Evolutionary conservation across 2,888 invertebrate species (phyloP), one percentile per base, ranked within the genome.

Genomic region (Pyrocoelia pectoralis): DNA sequence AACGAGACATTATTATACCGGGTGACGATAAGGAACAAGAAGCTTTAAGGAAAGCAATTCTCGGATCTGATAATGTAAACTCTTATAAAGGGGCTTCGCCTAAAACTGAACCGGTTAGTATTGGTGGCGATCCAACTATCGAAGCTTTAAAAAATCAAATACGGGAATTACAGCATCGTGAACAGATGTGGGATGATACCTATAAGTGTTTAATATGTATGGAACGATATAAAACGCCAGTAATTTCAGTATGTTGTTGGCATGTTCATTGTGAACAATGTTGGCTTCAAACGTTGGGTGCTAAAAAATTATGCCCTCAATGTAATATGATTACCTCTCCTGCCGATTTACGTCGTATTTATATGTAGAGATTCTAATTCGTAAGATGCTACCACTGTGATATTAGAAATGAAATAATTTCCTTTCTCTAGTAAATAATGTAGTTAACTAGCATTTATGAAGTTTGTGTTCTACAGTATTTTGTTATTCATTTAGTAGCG

Each of bases 201-300:
- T 88, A 89, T 67, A 94, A 94, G 80, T 96, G 96, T 83, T 85
- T 95, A 54, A 96, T 96, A 70, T 96, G 96, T 77, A 88, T 95
- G 84, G 95, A 93, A 55, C 86, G 89, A 24, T 94, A 94, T 80
- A 86, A 86, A 57, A 93, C 92, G 40, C 95, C 97, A 0, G 91
- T 95, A 4, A 94, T 95, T 55, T 97, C 97, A 0, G 92, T 96
- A 64, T 94, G 94, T 76, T 97, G 97, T 80, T 97, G 97, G 97
- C 97, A 97, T 80, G 96, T 97, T 0, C 94, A 97, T 80, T 97
- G 97, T 76, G 95, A 97, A 83, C 86, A 88, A 69, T 91, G 91
- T 77, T 91, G 91, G 91, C 81, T 90, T 18, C 87, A 88, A 76
- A 89, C 90, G 5, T 73, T 82, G 0, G 92, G 93, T 17, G 92